Conservation (phyloP, 1,140 invertebrate genomes). For the Pogonognathellus flavescens region DNA sequence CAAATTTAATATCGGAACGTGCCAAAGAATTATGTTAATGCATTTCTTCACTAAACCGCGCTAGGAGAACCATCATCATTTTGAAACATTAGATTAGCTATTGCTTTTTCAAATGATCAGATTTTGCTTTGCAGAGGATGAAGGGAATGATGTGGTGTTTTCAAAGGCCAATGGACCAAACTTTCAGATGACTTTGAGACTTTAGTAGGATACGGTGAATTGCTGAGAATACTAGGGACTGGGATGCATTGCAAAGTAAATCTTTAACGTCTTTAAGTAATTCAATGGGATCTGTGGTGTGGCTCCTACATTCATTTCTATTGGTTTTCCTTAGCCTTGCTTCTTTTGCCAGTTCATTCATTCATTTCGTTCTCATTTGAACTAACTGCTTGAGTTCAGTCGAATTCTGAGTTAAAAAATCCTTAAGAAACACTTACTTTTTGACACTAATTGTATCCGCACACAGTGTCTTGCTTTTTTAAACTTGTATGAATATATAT, state of each 20-base stretch:
- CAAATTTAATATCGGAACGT: no score
- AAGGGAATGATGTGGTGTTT: no score
- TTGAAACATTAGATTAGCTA: no score
- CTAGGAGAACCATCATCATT: no score
- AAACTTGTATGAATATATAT: no score
- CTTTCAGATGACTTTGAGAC: constrained; percentile 37
- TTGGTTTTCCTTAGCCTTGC: constrained; percentile 41
- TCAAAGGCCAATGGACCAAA: no score
- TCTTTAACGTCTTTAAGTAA: constrained; percentile 37
- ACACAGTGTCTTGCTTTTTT: not conserved
- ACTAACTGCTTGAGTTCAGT: constrained; percentile 26
- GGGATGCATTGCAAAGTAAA: constrained; percentile 8
- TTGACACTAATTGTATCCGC: not conserved
- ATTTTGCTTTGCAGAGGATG: no score
- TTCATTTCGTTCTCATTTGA: constrained; percentile 46
- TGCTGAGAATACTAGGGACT: constrained; percentile 36
- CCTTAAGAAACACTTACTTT: not conserved
- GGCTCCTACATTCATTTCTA: constrained; percentile 34
- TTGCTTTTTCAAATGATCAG: no score
- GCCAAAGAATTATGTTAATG: no score
- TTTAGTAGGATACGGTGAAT: constrained; percentile 47
- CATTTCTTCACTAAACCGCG: no score
- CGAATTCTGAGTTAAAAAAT: not conserved
- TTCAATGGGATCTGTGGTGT: constrained; percentile 30
- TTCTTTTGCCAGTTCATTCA: constrained; percentile 44